Evolutionary conservation across 2,113 vertebrate species (phyloP).

Genomic region (Brienomyrus longianalis): DNA sequence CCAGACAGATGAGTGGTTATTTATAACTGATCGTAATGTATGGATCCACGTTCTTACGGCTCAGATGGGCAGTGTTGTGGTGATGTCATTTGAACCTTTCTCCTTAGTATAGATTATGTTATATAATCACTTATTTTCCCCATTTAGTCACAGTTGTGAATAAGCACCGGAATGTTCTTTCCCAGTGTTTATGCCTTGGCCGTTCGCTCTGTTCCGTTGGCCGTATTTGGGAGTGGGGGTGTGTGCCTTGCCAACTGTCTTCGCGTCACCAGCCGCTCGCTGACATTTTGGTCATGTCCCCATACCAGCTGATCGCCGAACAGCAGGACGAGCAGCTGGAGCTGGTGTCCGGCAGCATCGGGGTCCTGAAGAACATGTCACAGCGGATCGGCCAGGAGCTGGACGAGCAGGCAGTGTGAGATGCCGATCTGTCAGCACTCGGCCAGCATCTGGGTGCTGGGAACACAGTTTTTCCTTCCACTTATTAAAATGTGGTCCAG

Average conservation of each 20-base stretch:
- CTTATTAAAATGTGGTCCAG: not conserved
- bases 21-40: not conserved
- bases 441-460: not conserved
- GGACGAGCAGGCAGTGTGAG: constrained; percentile 96
- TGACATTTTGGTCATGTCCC: not conserved
- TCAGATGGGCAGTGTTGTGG: not conserved
- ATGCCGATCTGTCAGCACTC: not conserved
- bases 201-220: not conserved
- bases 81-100: not conserved
- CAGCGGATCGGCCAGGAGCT: constrained; percentile 92
- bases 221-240: not conserved
- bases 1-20: not conserved
- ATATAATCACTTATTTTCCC: not conserved
- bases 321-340: constrained; percentile 96
- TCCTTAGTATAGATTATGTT: not conserved
- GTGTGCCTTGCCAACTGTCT: not conserved
- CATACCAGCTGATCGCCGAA: constrained; percentile 78
- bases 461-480: not conserved
- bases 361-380: constrained; percentile 98
- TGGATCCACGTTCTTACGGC: not conserved
- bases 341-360: constrained; percentile 93
- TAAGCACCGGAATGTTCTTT: not conserved
- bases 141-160: not conserved
- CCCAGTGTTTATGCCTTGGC: not conserved
- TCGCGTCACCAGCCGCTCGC: not conserved